Conservation (phyloP, 2,797 vertebrate species). For the Lepidocolaptes lacrymiger region DNA sequence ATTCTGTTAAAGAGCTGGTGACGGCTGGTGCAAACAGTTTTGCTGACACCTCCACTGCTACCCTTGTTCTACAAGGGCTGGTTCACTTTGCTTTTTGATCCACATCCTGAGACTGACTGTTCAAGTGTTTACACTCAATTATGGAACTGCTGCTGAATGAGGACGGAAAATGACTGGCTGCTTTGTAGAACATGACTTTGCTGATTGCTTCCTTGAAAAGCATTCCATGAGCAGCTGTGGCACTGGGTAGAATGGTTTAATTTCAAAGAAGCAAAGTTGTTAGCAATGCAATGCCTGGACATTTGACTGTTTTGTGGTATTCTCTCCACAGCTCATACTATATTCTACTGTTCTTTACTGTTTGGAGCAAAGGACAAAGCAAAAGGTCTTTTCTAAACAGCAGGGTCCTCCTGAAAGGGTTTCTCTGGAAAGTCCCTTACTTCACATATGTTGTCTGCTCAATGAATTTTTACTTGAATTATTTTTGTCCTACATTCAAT, state of each 20-base stretch:
- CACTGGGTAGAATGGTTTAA: neutral
- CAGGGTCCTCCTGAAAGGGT: neutral
- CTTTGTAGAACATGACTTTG: accelerated
- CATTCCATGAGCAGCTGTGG: neutral
- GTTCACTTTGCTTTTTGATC: neutral
- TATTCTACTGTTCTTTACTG: neutral
- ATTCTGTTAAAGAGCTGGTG: neutral
- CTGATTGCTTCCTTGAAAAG: neutral
- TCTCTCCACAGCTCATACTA: neutral
- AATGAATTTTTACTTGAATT: neutral
- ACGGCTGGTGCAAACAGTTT: neutral
- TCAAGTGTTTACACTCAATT: neutral
- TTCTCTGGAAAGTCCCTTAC: neutral
- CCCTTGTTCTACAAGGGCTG: neutral
- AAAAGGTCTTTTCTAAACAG: neutral
- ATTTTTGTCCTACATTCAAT: neutral
- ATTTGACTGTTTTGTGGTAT: neutral
- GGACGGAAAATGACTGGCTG: neutral
- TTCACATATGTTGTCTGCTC: neutral
- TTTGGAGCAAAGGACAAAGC: neutral
- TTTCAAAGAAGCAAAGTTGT: neutral
- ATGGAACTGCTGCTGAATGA: neutral
- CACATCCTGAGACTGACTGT: neutral
- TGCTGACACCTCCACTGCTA: neutral
- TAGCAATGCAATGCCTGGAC: too few species aligned